Percentiles rank a stretch among this genome's conserved stretches.
Conservation (phyloP, 2,113 vertebrate species). For the Sylvietta virens region DNA sequence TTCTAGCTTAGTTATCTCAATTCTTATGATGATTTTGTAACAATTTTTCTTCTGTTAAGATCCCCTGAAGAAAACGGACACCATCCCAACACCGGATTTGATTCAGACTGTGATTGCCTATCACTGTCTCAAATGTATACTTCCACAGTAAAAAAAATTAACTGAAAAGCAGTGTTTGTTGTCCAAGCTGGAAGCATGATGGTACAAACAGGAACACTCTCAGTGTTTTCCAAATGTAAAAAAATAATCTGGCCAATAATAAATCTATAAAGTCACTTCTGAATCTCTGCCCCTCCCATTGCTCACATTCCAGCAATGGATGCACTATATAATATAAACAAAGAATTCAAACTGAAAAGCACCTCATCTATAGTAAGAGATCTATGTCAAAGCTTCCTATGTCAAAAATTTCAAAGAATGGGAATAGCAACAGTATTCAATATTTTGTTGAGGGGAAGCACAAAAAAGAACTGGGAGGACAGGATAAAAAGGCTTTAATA, state of each 20-base stretch:
- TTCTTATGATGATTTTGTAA: background rate
- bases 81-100: background rate
- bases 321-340: background rate
- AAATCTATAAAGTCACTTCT: background rate
- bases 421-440: background rate
- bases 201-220: background rate
- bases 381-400: background rate
- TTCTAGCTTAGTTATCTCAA: background rate
- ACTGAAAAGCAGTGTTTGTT: background rate
- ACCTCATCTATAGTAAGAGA: background rate
- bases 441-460: background rate
- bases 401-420: background rate
- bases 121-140: background rate
- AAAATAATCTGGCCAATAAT: background rate
- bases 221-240: background rate
- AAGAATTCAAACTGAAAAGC: background rate
- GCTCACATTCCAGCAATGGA: background rate
- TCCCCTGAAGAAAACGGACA: background rate
- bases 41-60: background rate
- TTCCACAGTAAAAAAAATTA: background rate
- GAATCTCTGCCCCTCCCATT: background rate
- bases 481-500: background rate
- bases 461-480: background rate
- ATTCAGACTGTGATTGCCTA: background rate
- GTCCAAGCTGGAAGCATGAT: background rate